Percentiles rank a stretch among this genome's conserved stretches.
Conservation (phyloP, 2,888 invertebrate genomes). For the Drosophila kokeensis region DNA sequence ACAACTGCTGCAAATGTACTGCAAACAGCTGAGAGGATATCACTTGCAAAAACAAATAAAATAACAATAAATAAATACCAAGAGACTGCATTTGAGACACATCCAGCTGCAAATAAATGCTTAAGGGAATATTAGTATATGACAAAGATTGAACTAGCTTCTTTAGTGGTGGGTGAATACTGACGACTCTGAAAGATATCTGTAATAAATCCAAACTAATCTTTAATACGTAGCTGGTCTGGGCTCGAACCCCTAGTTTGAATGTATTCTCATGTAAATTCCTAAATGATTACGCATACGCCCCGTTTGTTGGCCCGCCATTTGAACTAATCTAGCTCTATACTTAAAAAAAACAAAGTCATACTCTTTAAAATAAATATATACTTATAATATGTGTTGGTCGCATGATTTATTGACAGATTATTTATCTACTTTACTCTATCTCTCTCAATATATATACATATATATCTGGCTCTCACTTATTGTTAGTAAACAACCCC, state of each 20-base stretch:
- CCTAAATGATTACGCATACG: constrained; percentile 50
- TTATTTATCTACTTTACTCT: constrained; percentile 52
- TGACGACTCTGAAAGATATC: constrained; percentile 1
- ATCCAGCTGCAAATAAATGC: constrained; percentile 17
- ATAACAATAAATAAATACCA: constrained; percentile 15
- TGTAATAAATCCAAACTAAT: constrained; percentile 16
- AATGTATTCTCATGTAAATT: constrained; percentile 31
- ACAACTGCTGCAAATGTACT: constrained; percentile 42
- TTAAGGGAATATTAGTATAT: constrained; percentile 7
- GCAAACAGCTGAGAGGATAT: constrained; percentile 18
- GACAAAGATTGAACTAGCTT: constrained; percentile 23
- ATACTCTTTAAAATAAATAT: constrained; percentile 13
- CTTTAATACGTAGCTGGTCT: constrained; percentile 14
- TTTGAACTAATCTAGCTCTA: constrained; percentile 33
- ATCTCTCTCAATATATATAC: constrained; percentile 37
- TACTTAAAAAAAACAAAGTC: constrained; percentile 14
- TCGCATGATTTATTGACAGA: constrained; percentile 61
- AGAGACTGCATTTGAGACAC: constrained; percentile 10
- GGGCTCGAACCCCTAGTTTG: constrained; percentile 18
- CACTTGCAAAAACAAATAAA: constrained; percentile 19
- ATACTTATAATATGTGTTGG: constrained; percentile 51
- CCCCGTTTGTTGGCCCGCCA: constrained; percentile 27
- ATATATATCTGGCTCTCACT: constrained; percentile 41
- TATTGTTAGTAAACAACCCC: constrained; percentile 42
- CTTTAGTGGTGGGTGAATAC: constrained; percentile 13